Conservation (phyloP, 2,797 vertebrate genomes). For the Coreius guichenoti region DNA sequence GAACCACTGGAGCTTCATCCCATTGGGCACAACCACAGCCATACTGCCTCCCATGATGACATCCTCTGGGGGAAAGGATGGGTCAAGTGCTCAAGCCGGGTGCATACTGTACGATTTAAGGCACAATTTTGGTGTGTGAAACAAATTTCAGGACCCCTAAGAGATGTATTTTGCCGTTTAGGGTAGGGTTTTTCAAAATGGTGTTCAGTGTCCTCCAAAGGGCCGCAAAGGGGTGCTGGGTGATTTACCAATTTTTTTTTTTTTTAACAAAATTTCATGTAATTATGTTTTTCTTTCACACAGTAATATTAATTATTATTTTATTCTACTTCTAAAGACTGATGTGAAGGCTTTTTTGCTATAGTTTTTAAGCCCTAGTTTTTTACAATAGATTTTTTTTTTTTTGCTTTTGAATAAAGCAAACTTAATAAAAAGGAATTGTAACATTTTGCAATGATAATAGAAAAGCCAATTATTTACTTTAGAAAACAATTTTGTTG, state of each 20-base stretch:
- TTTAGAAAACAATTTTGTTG: neutral
- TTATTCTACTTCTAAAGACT: no score
- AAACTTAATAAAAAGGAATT: neutral
- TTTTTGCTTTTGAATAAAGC: no score
- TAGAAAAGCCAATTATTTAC: neutral
- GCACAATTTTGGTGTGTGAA: neutral
- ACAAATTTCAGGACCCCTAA: neutral
- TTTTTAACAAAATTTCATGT: neutral
- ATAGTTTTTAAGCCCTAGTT: neutral
- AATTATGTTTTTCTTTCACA: neutral
- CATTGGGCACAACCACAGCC: slow-evolving; percentile 21
- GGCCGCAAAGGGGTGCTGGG: neutral
- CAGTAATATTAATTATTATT: no score
- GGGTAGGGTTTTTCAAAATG: neutral
- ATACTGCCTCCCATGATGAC: neutral
- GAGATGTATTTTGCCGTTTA: neutral
- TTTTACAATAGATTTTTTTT: no score
- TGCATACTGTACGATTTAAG: neutral
- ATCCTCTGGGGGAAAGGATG: slow-evolving; percentile 11
- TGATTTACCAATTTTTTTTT: neutral
- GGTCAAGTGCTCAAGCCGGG: neutral
- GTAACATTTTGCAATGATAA: neutral
- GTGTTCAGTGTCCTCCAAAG: neutral
- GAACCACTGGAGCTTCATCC: slow-evolving; percentile 30
- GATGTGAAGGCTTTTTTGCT: no score